phyloP scores from a whole-genome alignment of 2,888 invertebrate species.

The Cancer borealis region DNA sequence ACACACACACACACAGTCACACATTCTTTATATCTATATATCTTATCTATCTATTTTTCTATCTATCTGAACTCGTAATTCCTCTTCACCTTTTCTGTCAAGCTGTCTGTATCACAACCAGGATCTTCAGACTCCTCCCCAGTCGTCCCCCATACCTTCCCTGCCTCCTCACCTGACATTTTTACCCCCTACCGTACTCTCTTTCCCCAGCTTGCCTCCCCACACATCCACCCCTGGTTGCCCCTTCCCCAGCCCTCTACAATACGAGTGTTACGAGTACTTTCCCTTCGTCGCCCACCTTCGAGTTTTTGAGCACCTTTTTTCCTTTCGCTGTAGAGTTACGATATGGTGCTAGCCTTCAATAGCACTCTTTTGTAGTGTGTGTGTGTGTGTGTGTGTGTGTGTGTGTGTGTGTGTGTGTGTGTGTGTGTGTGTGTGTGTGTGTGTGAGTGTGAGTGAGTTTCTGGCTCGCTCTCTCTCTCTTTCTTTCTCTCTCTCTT shows the following conservation, averaged over 20 bases:
- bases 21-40: not conserved
- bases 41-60: slow-evolving; percentile 12
- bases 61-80: not conserved
- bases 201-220: not conserved
- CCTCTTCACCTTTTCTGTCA: not conserved
- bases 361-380: not conserved
- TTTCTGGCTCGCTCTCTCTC: slow-evolving; percentile 20
- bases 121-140: not conserved
- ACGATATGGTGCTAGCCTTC: not conserved
- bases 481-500: not conserved
- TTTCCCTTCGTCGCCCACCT: not conserved
- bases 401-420: slow-evolving; percentile 22
- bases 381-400: slow-evolving; percentile 25
- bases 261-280: slow-evolving; percentile 17
- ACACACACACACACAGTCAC: not conserved
- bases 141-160: not conserved
- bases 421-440: not conserved
- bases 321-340: not conserved
- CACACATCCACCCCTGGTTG: not conserved
- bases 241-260: not conserved
- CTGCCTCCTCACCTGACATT: not conserved
- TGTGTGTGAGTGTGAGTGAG: too few species aligned
- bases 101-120: not conserved
- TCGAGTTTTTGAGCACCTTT: not conserved
- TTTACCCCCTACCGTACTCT: slow-evolving; percentile 12